Evolutionary conservation across 2,888 invertebrate species (phyloP).

Genomic region (Sphaerophoria taeniata): DNA sequence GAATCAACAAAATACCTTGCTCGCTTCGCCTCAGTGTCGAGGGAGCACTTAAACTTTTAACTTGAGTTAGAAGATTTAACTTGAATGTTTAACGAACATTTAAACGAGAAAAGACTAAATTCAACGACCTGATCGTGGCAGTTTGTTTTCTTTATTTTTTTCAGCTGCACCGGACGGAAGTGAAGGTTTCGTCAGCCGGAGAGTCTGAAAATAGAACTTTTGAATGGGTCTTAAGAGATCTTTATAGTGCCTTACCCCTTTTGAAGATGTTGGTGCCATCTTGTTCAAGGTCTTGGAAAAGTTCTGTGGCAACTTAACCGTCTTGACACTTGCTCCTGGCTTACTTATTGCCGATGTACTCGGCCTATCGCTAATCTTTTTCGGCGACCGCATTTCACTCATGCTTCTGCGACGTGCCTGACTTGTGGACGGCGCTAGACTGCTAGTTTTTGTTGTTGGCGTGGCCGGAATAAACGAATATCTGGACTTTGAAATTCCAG

Average conservation of each 20-base stretch:
- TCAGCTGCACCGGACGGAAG: conserved; percentile 15
- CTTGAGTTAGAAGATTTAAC: conserved; percentile 18
- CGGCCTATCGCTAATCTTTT: conserved; percentile 48
- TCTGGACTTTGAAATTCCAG: conserved; percentile 65
- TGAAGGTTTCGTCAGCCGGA: conserved; percentile 50
- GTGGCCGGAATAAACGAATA: conserved; percentile 76
- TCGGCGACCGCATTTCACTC: conserved; percentile 62
- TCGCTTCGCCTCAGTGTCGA: neutral
- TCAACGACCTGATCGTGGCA: conserved; percentile 50
- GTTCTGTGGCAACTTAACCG: conserved; percentile 60
- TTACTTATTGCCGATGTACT: conserved; percentile 58
- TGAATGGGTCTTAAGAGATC: neutral
- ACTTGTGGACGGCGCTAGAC: conserved; percentile 43
- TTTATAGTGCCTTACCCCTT: conserved; percentile 42
- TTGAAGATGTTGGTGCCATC: conserved; percentile 55
- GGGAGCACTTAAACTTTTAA: conserved; percentile 16
- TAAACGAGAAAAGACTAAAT: neutral
- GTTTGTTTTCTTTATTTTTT: conserved; percentile 66
- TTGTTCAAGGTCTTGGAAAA: conserved; percentile 61
- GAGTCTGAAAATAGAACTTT: conserved; percentile 20
- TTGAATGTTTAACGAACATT: conserved; percentile 4
- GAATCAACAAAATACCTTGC: neutral
- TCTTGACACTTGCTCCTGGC: conserved; percentile 41
- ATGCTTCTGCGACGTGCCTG: conserved; percentile 57
- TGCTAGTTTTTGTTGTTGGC: conserved; percentile 73